phyloP scores from a whole-genome alignment of 2,113 vertebrate genomes.

The Murina feae region DNA sequence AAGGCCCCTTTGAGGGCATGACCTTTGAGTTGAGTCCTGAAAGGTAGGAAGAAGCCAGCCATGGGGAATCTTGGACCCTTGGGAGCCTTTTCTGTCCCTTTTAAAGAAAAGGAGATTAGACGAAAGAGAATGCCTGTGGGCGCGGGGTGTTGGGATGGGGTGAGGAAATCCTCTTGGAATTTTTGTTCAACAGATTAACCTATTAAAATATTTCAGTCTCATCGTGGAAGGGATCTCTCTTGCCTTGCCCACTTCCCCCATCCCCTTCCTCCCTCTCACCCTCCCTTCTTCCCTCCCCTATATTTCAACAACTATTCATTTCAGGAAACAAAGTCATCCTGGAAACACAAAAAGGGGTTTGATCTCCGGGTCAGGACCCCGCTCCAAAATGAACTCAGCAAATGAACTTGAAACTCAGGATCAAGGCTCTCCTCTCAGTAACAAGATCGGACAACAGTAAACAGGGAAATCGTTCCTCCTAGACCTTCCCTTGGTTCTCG shows the following conservation, averaged over 20 bases:
- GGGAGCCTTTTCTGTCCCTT: neutral
- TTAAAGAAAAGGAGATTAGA: neutral
- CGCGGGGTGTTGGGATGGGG: neutral
- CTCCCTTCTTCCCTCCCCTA: neutral
- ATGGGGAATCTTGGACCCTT: neutral
- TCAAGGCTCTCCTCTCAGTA: neutral
- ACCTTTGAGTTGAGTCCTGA: neutral
- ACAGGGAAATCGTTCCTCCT: neutral
- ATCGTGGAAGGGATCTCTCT: neutral
- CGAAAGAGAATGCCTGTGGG: neutral
- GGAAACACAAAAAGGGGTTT: neutral
- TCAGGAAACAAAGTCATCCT: neutral
- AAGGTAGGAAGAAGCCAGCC: neutral
- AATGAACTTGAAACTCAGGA: neutral
- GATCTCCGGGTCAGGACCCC: neutral
- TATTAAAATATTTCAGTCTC: neutral
- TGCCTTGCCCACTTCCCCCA: neutral
- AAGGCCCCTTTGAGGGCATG: neutral
- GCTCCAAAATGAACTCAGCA: neutral
- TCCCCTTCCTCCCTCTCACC: neutral
- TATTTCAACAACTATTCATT: slow-evolving; percentile 25
- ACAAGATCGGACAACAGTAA: neutral
- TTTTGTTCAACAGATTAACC: neutral
- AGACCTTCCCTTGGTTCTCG: neutral
- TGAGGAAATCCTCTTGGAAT: neutral